These are phyloP conservation scores for Drosophila neonasuta DNA, from an alignment of 2,888 invertebrate genomes.

Conservation along the genomic window DNA sequence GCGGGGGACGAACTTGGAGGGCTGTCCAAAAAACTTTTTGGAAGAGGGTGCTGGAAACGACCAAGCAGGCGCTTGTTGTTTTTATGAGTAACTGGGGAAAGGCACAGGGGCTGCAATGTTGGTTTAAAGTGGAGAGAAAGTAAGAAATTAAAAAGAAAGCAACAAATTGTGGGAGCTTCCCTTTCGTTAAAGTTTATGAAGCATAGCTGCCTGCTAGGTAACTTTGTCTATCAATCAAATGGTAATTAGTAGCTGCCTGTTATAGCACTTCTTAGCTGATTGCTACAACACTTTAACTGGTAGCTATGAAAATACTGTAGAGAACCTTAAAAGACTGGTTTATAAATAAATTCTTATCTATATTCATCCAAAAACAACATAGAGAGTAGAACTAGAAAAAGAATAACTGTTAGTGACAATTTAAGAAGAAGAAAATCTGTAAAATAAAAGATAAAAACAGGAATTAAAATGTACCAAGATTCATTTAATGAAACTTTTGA, in stretches of 20 bases:
- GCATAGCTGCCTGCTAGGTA: conserved; percentile 13
- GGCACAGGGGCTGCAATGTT: conserved; percentile 12
- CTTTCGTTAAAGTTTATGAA: neutral
- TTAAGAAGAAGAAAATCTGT: no score
- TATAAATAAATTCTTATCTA: no score
- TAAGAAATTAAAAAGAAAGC: neutral
- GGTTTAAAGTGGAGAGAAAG: conserved; percentile 24
- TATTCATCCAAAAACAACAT: no score
- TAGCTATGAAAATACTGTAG: no score
- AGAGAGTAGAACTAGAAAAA: no score
- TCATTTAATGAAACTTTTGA: no score
- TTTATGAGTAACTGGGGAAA: conserved; percentile 42
- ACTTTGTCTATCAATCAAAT: neutral
- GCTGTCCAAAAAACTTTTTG: conserved; percentile 36
- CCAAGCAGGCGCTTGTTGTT: conserved; percentile 51
- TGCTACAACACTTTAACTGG: neutral
- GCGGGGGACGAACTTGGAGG: neutral
- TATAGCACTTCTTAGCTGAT: neutral
- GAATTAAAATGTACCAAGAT: no score
- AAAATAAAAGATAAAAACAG: no score
- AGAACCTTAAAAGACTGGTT: no score
- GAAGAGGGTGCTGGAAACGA: conserved; percentile 30
- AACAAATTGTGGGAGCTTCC: neutral
- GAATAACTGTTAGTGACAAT: no score
- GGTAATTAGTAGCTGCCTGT: neutral